A percentile compares a stretch with the other conserved stretches of the same genome.
These are phyloP conservation scores for Drosophila dives DNA, from an alignment of 2,888 invertebrate genomes.

Conservation along the genomic window DNA sequence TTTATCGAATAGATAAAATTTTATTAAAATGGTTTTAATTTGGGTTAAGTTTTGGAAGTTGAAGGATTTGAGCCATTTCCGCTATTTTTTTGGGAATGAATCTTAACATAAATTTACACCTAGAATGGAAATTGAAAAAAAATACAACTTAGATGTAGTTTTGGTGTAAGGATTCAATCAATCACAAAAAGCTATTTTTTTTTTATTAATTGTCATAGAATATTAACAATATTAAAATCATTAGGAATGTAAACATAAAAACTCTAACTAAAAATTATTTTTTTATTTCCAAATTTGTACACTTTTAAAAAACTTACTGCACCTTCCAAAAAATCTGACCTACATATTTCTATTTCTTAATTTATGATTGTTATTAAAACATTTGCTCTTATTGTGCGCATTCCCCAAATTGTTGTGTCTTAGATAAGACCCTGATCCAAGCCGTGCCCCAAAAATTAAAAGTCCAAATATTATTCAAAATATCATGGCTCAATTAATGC, in stretches of 20 bases:
- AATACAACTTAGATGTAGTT: neutral
- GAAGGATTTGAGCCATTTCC: neutral
- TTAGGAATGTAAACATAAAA: no score
- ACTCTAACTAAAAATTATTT: neutral
- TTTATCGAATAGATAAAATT: neutral
- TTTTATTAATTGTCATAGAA: no score
- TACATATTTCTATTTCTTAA: neutral
- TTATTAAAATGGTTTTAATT: neutral
- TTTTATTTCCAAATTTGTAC: neutral
- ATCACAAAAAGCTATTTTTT: no score
- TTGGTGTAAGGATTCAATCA: neutral
- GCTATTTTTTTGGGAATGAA: neutral
- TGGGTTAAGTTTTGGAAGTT: neutral
- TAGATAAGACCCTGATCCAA: constrained; percentile 49
- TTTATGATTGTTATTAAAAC: neutral
- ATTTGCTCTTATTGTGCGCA: constrained; percentile 5
- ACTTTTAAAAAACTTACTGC: neutral
- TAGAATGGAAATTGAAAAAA: neutral
- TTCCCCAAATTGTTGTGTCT: constrained; percentile 3
- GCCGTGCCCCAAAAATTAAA: constrained; percentile 19
- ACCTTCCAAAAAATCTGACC: neutral
- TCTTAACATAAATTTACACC: neutral
- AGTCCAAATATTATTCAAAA: constrained; percentile 21
- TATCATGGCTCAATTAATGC: constrained; percentile 52
- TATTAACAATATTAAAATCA: no score